A percentile compares a stretch with the other conserved stretches of the same genome.
phyloP scores from a whole-genome alignment of 2,888 invertebrate species.

The Sinopyrophorus schimmeli region DNA sequence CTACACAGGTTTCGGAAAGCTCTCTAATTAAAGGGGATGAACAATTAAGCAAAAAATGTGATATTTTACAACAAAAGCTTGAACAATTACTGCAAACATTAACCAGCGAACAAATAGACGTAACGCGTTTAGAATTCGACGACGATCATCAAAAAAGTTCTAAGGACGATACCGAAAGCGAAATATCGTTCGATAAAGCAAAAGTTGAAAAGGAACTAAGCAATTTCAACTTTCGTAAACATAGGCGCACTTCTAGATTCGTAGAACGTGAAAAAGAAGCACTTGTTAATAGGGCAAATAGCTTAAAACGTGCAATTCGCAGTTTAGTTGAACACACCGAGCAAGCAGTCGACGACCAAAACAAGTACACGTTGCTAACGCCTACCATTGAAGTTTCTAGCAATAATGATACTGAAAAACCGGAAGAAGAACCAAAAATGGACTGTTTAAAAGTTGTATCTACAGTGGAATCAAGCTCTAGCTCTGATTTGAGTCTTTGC shows the following conservation, averaged over 20 bases:
- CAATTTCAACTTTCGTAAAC: constrained; percentile 54
- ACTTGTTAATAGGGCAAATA: constrained; percentile 71
- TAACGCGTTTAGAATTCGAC: constrained; percentile 35
- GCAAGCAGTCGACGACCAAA: constrained; percentile 66
- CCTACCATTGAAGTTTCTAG: constrained; percentile 50
- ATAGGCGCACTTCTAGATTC: constrained; percentile 54
- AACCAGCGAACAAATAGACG: constrained; percentile 66
- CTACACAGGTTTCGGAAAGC: constrained; percentile 64
- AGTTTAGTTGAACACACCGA: constrained; percentile 82
- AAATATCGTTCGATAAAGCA: constrained; percentile 52
- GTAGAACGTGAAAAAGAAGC: constrained; percentile 61
- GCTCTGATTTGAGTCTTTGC: constrained; percentile 56
- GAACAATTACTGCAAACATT: constrained; percentile 73
- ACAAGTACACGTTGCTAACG: constrained; percentile 45
- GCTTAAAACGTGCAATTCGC: constrained; percentile 79
- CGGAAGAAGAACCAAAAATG: constrained; percentile 44
- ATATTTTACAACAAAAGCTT: constrained; percentile 74
- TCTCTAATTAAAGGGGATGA: constrained; percentile 63
- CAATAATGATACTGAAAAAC: constrained; percentile 39
- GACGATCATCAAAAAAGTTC: constrained; percentile 41
- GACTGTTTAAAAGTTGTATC: constrained; percentile 53
- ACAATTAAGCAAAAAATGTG: constrained; percentile 68
- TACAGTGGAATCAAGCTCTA: constrained; percentile 55
- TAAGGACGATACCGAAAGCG: constrained; percentile 53
- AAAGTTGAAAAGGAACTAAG: constrained; percentile 53